These are phyloP conservation scores for Sarcoramphus papa DNA, from an alignment of 2,797 vertebrate genomes.

Conservation along the genomic window DNA sequence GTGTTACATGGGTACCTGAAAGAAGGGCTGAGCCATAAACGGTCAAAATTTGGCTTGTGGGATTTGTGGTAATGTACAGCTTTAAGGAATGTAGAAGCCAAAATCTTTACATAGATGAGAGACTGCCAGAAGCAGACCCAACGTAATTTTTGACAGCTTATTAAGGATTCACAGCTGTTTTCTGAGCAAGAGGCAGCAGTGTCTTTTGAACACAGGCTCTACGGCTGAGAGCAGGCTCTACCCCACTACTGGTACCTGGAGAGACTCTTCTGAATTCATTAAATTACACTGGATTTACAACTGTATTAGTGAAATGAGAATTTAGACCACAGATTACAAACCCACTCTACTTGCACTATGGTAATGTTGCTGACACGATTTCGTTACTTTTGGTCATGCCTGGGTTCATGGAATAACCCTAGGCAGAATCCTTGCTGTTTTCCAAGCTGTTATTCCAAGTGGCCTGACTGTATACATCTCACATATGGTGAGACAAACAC, in stretches of 20 bases:
- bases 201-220: background rate
- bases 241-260: background rate
- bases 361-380: background rate
- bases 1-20: background rate
- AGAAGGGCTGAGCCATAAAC: background rate
- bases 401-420: background rate
- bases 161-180: background rate
- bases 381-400: background rate
- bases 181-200: background rate
- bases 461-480: background rate
- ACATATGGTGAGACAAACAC: background rate
- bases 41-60: background rate
- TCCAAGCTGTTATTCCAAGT: background rate
- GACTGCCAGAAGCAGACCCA: background rate
- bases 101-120: background rate
- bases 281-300: background rate
- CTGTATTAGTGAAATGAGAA: background rate
- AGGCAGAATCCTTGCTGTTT: background rate
- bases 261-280: background rate
- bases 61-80: background rate
- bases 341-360: background rate
- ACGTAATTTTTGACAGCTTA: background rate
- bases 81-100: background rate
- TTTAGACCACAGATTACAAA: background rate
- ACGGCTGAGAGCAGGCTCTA: background rate